Evolutionary conservation across 2,888 invertebrate species (phyloP), one percentile per base, ranked within the genome.

Genomic region (Eledona agricola): DNA sequence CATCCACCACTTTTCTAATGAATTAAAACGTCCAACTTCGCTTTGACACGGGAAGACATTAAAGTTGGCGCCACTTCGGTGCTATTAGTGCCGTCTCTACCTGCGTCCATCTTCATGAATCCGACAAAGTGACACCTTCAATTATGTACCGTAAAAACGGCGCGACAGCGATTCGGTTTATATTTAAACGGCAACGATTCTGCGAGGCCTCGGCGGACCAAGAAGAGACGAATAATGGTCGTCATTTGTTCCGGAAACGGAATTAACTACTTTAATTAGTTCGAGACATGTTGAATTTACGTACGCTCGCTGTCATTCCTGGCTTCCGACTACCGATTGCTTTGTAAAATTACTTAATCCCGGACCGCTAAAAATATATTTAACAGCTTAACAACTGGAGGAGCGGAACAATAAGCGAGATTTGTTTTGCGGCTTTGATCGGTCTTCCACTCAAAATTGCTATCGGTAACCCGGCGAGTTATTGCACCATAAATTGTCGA

Each of bases 261-360:
- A 76, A 77, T 77, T 76, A 77, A 76, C 77, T 76, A 72, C 75
- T 76, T 76, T 77, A 77, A 77, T 77, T 77, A 77, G 75, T 75
- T 75, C 69, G 74, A 73, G 75, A 75, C 76, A 74, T 72, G 74
- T 74, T 74, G 71, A 74, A 76, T 76, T 76, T 76, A 76, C 75
- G 74, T 71, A 67, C 67, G 72, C 66, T 68, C 58, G 68, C 69
- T 72, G 72, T 71, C 72, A 67, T 72, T 70, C 66, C n/a, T n/a
- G n/a, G 66, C 58, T 51, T 65, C 63, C 69, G 66, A 71, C 68
- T 66, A 68, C 69, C 70, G 69, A 71, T 72, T 69, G 64, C 66
- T 64, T 53, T 60, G 57, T 61, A 56, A 63, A 67, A 69, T 66
- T 67, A 67, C 67, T 60, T 70, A 69, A 69, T 70, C 65, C 61